phyloP scores from a whole-genome alignment of 1,140 invertebrate species.

The Coelopa frigida region DNA sequence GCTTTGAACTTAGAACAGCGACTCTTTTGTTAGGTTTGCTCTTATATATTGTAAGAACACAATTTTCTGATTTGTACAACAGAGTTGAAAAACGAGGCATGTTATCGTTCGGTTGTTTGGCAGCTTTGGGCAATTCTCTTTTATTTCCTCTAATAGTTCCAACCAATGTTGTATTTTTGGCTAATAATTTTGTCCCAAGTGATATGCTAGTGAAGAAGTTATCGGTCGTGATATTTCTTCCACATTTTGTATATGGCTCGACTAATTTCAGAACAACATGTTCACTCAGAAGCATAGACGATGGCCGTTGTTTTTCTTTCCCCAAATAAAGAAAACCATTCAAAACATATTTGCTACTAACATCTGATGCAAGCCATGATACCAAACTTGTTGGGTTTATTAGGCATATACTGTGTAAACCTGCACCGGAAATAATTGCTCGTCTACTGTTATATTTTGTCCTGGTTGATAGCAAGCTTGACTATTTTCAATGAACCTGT shows the following conservation, averaged over 20 bases:
- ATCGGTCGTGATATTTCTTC: slow-evolving; percentile 33
- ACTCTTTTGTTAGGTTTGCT: slow-evolving; percentile 24
- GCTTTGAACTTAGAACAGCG: slow-evolving; percentile 17
- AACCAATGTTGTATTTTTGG: slow-evolving; percentile 19
- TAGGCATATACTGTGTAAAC: slow-evolving; percentile 40
- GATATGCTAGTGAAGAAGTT: slow-evolving; percentile 30
- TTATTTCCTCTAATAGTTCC: slow-evolving; percentile 17
- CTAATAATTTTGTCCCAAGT: slow-evolving; percentile 20
- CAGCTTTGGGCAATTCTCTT: slow-evolving; percentile 18
- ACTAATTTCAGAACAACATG: slow-evolving; percentile 25
- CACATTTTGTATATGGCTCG: slow-evolving; percentile 22
- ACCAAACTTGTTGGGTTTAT: slow-evolving; percentile 43
- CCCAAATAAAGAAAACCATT: slow-evolving; percentile 41
- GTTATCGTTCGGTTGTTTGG: slow-evolving; percentile 18
- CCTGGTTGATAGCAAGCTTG: slow-evolving; percentile 36
- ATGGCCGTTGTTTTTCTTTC: slow-evolving; percentile 24
- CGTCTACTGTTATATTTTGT: slow-evolving; percentile 35
- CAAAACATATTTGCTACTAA: slow-evolving; percentile 35
- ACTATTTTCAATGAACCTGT: slow-evolving; percentile 36
- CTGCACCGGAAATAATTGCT: too few species aligned
- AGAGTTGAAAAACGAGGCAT: slow-evolving; percentile 15
- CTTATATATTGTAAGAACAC: slow-evolving; percentile 19
- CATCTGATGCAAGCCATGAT: slow-evolving; percentile 38
- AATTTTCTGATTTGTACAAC: slow-evolving; percentile 19
- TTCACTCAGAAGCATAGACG: slow-evolving; percentile 18